Percentiles rank a stretch among this genome's conserved stretches.
Conservation (phyloP, 2,797 vertebrate species). For the Enteromius anoplus region DNA sequence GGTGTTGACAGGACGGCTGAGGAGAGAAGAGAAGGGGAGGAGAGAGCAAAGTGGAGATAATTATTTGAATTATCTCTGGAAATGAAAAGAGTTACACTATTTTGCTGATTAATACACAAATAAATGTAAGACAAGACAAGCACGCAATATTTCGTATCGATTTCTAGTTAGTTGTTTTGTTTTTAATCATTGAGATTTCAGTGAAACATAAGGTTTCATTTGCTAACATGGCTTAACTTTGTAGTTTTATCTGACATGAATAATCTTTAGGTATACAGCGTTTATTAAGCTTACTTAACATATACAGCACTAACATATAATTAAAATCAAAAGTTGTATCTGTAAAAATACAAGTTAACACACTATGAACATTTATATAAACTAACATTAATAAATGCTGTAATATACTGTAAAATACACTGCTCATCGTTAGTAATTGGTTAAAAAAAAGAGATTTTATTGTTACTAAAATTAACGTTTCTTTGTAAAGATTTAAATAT, state of each 20-base stretch:
- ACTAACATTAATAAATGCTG: not conserved
- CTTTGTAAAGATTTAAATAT: not conserved
- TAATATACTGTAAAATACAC: not conserved
- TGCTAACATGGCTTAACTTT: not conserved
- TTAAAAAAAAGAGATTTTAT: not conserved
- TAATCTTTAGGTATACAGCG: not conserved
- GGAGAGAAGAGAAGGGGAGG: not conserved
- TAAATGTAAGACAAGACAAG: not conserved
- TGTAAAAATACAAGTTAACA: not conserved
- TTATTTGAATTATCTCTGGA: not conserved
- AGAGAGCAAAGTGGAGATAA: conserved; percentile 4
- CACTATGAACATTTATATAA: not conserved
- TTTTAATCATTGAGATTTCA: not conserved
- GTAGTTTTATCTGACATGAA: not conserved
- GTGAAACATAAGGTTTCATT: not conserved
- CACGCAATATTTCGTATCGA: not conserved
- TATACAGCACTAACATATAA: not conserved
- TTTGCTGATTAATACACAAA: not conserved
- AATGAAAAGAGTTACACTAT: not conserved
- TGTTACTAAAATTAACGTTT: not conserved
- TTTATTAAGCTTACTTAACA: not conserved
- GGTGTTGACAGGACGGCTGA: conserved; percentile 29
- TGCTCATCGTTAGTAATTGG: not conserved
- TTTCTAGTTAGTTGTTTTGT: not conserved
- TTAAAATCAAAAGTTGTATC: not conserved